Evolutionary conservation across 2,797 vertebrate species (phyloP), one percentile per base, ranked within the genome.

Genomic region (Gymnoscopelus braueri): DNA sequence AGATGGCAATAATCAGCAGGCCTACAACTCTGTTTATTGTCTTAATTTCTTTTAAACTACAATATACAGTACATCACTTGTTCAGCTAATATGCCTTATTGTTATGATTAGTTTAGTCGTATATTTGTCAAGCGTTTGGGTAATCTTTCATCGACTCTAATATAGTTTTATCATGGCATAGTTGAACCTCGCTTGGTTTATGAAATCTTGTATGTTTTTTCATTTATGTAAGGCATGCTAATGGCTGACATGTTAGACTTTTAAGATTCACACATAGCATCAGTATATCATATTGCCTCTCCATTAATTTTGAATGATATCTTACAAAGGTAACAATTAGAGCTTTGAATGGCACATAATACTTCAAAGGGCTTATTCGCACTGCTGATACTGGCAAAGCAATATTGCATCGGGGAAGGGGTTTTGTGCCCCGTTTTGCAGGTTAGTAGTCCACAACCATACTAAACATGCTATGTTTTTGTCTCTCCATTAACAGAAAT

Each of bases 191-290:
- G 13, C 60, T 63, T 67, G 35, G 51, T 47, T 24, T 26, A 55
- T 68, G 48, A n/a, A 75, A 87, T 71, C 53, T 0, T 51, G 6
- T 48, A 64, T 8, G 23, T 66, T 65, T 71, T 77, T 83, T 84
- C 24, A 26, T 83, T 84, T 29, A 26, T 82, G 74, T 69, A 64
- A 53, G 74, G 51, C 76, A 6, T 71, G 78, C 71, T 79, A 70
- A 70, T 80, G 62, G 44, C 51, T 60, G 71, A 82, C 63, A 71
- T 69, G 4, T 54, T 81, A 77, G 72, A 44, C 51, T 85, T 84
- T 81, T 82, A 78, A 77, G 75, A 86, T 88, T 89, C 80, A 86
- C 78, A 79, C 69, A 55, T 67, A 32, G 60, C 39, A 44, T 10
- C 84, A 69, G 73, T 69, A 63, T 76, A 56, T 76, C 57, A 61